Base-by-base conservation (phyloP, 2,888 invertebrate genomes). In the Lacanobia wlatinum region DNA sequence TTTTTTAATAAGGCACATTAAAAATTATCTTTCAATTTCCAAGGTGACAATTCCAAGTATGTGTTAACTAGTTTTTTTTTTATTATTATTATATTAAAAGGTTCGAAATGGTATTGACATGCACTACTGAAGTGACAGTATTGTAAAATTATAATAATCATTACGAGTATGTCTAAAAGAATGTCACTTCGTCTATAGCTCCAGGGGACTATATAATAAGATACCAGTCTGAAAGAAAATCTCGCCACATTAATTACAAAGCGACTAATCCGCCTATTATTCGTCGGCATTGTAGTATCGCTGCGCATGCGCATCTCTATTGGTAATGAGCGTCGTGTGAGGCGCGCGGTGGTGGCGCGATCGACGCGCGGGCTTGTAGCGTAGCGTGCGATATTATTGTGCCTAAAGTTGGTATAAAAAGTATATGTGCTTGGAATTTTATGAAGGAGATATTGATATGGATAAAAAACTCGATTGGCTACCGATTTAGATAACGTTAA, bases 311-410 rank as follows among this genome's bases (percentile, higher is more conserved):
- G 62, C 80, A 80, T 67, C 69, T 73, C 84, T 83, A 73, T 59
- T 67, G 16, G 65, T 80, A 81, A 84, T 80, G 69, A 80, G 81
- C 81, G 76, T 80, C 81, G 81, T 81, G 81, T 81, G 81, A 71
- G 81, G 81, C 76, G 81, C 81, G 70, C 70, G 58, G 53, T 43
- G 70, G 82, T 63, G 84, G 76, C 59, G 76, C 82, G 82, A 82
- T 73, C 82, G 71, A 76, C 58, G 71, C 62, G 64, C 40, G 40
- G 48, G 66, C 73, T 66, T 65, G 53, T 18, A 74, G 43, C 28
- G 69, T 64, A 76, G 72, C 68, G 72, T 70, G 76, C 73, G 55
- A 76, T 84, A 78, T 64, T 78, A 78, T 72, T 75, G 73, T 52
- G 12, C 12, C 21, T 50, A 28, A 3, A 52, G 18, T 43, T 66